A percentile compares a stretch with the other conserved stretches of the same genome.
Conservation (phyloP, 2,888 invertebrate species). For the Protophormia terraenovae region DNA sequence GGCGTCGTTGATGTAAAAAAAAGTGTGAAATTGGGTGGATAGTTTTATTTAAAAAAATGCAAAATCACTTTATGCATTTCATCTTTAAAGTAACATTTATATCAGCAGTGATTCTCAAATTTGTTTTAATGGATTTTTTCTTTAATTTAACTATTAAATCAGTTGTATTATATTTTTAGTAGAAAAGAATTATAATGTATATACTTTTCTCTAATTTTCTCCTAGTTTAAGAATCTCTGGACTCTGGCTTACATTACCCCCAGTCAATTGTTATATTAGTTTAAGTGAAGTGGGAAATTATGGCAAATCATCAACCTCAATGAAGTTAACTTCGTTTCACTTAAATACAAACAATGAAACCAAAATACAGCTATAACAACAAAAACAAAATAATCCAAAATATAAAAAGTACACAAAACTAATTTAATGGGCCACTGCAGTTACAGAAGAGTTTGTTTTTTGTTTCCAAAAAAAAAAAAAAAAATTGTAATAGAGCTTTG, state of each 20-base stretch:
- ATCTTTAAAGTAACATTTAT: background rate
- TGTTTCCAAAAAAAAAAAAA: background rate
- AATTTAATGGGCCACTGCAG: conserved; percentile 56
- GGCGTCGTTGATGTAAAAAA: background rate
- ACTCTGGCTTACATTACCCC: background rate
- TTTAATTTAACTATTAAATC: too few species aligned
- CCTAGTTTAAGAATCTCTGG: conserved; percentile 14
- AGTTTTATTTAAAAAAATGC: background rate
- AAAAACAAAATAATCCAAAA: background rate
- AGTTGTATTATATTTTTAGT: too few species aligned
- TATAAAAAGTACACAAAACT: conserved; percentile 23
- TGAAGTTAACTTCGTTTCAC: conserved; percentile 9
- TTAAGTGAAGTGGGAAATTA: background rate
- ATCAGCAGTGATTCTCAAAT: background rate
- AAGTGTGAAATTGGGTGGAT: conserved; percentile 16
- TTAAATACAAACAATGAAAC: conserved; percentile 30
- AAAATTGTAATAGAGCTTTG: conserved; percentile 6
- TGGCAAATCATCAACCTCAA: conserved; percentile 33
- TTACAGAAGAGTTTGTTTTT: background rate
- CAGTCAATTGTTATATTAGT: background rate
- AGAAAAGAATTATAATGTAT: too few species aligned
- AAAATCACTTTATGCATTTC: conserved; percentile 30
- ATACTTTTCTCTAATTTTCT: too few species aligned
- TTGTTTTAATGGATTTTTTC: too few species aligned
- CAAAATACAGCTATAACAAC: background rate